Base-by-base conservation (phyloP, 1,140 invertebrate species). In the Ylistrum balloti region DNA sequence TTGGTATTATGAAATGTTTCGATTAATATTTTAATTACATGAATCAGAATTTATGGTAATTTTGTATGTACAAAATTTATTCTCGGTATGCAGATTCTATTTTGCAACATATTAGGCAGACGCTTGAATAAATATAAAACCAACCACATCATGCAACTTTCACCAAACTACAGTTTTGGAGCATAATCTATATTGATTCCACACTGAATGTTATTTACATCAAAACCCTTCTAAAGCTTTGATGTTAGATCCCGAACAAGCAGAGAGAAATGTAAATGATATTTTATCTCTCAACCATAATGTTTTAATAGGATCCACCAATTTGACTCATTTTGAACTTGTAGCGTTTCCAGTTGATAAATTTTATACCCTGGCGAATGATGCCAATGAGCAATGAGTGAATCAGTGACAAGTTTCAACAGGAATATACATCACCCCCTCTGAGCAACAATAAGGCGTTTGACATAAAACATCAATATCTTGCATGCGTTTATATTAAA, bases 391-490 rank as follows among this genome's bases (percentile, higher is more conserved):
- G 28, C 22, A 17, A 9, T 28, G 56, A 74, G 28, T 74, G 56
- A 74, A 74, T 74, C n/a, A 28, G n/a, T 0, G 17, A 28, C 56
- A 74, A 28, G 56, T 74, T 74, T 28, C 3, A 74, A 74, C 56
- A 74, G 56, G 56, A n/a, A 74, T 28, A n/a, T 74, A n/a, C n/a
- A 22, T 74, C 56, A 74, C 56, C 56, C 56, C 56, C 56, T 74
- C 56, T 74, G 56, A 74, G 56, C 56, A 28, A 74, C 56, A 28
- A 74, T 74, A 74, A 74, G 56, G 22, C 56, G 56, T 74, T 74
- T 74, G 56, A 74, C 56, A 74, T 74, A 74, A 74, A 74, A 74
- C 56, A 74, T 74, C 56, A 74, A 74, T 74, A 74, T 74, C 56
- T 74, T 28, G 56, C 56, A 74, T 74, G 56, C 56, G n/a, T 74